phyloP scores from a whole-genome alignment of 2,888 invertebrate genomes.

The Drosophila differens region DNA sequence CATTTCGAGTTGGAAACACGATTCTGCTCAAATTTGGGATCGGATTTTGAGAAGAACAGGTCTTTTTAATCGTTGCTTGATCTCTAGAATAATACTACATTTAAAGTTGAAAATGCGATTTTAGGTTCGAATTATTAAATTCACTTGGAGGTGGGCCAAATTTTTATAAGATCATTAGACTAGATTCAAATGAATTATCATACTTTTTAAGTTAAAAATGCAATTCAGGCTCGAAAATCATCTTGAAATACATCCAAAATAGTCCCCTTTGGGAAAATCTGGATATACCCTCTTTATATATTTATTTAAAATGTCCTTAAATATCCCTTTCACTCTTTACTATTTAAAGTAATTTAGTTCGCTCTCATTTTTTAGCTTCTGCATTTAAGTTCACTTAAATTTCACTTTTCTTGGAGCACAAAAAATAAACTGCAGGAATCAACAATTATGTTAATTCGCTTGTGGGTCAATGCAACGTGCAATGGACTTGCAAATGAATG shows the following conservation, averaged over 20 bases:
- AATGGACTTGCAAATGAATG: slow-evolving; percentile 19
- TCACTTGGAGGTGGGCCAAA: neutral
- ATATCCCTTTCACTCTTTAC: neutral
- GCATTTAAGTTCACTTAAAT: neutral
- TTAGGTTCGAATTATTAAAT: neutral
- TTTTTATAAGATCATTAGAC: too few relatives aligned
- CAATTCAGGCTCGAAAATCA: neutral
- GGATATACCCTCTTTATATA: neutral
- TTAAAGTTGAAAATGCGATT: neutral
- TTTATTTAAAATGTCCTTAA: neutral
- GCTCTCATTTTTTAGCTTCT: neutral
- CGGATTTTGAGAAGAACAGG: too few relatives aligned
- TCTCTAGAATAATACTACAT: neutral
- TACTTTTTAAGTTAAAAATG: neutral
- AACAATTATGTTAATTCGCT: slow-evolving; percentile 76
- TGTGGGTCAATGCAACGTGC: slow-evolving; percentile 66
- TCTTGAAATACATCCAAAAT: neutral
- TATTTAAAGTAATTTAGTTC: neutral
- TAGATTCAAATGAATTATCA: too few relatives aligned
- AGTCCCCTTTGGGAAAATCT: neutral
- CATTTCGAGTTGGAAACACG: too few relatives aligned
- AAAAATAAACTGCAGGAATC: slow-evolving; percentile 62
- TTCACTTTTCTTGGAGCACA: slow-evolving; percentile 24
- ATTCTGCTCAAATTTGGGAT: too few relatives aligned
- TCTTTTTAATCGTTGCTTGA: neutral